These are phyloP conservation scores for Hirtodrosophila trivittata DNA, from an alignment of 2,888 invertebrate genomes.

Conservation along the genomic window DNA sequence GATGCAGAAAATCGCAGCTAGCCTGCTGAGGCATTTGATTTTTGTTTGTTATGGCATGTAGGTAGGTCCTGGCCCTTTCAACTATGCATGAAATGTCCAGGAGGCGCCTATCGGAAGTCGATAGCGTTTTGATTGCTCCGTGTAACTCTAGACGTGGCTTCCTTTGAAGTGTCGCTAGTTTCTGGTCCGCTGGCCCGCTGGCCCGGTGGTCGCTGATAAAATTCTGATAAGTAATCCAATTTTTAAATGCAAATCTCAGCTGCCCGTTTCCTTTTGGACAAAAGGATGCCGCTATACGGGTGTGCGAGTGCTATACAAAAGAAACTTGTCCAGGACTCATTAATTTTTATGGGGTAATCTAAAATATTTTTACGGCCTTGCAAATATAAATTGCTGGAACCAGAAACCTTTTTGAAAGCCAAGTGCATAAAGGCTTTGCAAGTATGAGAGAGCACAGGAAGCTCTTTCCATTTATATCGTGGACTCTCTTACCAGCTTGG, in stretches of 20 bases:
- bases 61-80: conserved; percentile 44
- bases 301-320: not conserved
- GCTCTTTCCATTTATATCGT: conserved; percentile 72
- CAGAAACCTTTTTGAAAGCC: conserved; percentile 4
- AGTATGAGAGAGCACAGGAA: conserved; percentile 50
- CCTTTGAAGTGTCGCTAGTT: conserved; percentile 58
- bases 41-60: conserved; percentile 69
- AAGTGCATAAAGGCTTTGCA: conserved; percentile 19
- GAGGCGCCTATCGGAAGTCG: conserved; percentile 70
- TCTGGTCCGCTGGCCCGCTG: conserved; percentile 23
- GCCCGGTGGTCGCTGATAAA: no score
- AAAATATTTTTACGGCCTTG: conserved; percentile 7
- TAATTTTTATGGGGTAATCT: conserved; percentile 58
- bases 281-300: conserved; percentile 27
- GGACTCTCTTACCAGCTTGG: conserved; percentile 26
- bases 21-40: conserved; percentile 67
- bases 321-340: conserved; percentile 25
- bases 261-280: conserved; percentile 34
- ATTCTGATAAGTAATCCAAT: conserved; percentile 65
- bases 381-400: conserved; percentile 28
- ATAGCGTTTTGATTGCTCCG: conserved; percentile 38
- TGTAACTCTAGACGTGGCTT: conserved; percentile 65
- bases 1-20: conserved; percentile 74
- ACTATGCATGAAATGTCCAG: conserved; percentile 62
- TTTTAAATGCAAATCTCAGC: conserved; percentile 74